phyloP scores from a whole-genome alignment of 1,140 invertebrate genomes.

The Drosophila rufa region DNA sequence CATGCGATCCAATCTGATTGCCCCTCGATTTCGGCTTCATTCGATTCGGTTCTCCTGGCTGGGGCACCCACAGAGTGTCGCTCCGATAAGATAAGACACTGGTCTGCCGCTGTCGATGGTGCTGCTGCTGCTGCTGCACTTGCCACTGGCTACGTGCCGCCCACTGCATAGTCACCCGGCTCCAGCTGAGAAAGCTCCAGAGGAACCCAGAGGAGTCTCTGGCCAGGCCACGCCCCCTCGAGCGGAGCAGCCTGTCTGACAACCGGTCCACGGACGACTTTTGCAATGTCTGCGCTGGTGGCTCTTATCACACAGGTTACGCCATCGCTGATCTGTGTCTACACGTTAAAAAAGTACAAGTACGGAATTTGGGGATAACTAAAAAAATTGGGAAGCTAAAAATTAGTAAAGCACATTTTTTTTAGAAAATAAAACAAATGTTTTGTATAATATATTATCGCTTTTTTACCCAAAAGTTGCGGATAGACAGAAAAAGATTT shows the following conservation, averaged over 20 bases:
- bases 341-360: neutral
- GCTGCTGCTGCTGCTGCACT: conserved; percentile 12
- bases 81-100: conserved; percentile 62
- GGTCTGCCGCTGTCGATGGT: conserved; percentile 2
- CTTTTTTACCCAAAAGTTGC: neutral
- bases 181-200: conserved; percentile 21
- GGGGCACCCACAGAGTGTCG: conserved; percentile 26
- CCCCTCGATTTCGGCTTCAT: conserved; percentile 21
- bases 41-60: conserved; percentile 35
- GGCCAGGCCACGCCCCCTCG: conserved; percentile 11
- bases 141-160: conserved; percentile 61
- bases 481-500: neutral
- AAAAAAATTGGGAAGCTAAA: neutral
- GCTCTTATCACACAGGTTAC: conserved; percentile 39
- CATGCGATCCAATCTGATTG: conserved; percentile 21
- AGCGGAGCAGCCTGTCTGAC: conserved; percentile 17
- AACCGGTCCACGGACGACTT: conserved; percentile 23
- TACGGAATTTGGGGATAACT: neutral
- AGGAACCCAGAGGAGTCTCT: conserved; percentile 14
- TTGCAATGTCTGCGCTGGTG: conserved; percentile 32
- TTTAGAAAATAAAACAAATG: neutral
- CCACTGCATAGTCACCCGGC: conserved; percentile 44
- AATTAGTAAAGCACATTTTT: no score
- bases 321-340: conserved; percentile 23
- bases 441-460: no score